These are phyloP conservation scores for Mamestra configurata DNA, from an alignment of 1,140 invertebrate genomes.

Conservation along the genomic window DNA sequence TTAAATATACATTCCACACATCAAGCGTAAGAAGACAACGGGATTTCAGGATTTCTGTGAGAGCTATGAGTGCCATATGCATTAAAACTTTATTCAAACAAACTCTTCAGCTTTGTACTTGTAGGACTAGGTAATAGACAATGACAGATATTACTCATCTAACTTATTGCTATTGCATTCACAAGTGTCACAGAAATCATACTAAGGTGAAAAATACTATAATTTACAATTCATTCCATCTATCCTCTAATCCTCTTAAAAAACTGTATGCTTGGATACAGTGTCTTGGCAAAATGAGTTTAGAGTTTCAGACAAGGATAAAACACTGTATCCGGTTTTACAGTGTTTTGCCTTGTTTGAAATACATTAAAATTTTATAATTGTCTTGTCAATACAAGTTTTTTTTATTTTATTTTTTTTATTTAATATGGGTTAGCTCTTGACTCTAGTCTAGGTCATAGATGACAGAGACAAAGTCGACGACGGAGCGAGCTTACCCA, in stretches of 20 bases:
- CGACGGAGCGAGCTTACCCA: too few relatives aligned
- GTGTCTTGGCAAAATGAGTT: constrained; percentile 3
- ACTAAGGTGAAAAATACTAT: too few relatives aligned
- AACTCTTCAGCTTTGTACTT: background rate
- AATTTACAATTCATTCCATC: too few relatives aligned
- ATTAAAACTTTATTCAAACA: background rate
- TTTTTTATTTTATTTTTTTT: too few relatives aligned
- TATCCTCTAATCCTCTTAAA: background rate
- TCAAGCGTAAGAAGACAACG: background rate
- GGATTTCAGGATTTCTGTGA: background rate
- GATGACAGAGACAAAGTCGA: too few relatives aligned
- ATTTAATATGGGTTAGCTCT: too few relatives aligned
- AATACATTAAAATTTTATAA: constrained; percentile 13
- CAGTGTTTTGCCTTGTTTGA: constrained; percentile 21
- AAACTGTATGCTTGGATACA: background rate
- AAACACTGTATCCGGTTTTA: constrained; percentile 19
- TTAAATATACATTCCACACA: too few relatives aligned
- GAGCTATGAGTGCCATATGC: background rate
- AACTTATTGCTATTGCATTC: too few relatives aligned
- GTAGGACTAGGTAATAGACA: background rate
- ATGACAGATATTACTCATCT: too few relatives aligned
- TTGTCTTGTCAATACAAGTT: constrained; percentile 25
- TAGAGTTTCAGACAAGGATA: constrained; percentile 3
- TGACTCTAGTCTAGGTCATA: too few relatives aligned
- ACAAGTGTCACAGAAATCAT: too few relatives aligned